Conservation (phyloP, 2,888 invertebrate species). For the Ormia ochracea region DNA sequence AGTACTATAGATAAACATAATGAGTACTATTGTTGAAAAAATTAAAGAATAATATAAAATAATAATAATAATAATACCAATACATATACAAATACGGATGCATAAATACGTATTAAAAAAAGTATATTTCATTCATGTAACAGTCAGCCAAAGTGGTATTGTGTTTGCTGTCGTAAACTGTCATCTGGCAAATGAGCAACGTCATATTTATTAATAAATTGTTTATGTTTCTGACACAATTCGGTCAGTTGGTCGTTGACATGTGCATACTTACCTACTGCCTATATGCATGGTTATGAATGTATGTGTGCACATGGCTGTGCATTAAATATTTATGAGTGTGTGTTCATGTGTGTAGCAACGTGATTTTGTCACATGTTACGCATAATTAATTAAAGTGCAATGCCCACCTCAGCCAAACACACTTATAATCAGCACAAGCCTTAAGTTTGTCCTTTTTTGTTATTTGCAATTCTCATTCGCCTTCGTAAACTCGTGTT, state of each 20-base stretch:
- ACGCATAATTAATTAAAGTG: slow-evolving; percentile 68
- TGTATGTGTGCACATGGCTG: too few species aligned
- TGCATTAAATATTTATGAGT: too few species aligned
- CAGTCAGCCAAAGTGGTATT: slow-evolving; percentile 35
- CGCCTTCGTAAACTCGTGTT: slow-evolving; percentile 1
- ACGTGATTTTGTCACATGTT: slow-evolving; percentile 67
- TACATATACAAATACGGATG: background rate
- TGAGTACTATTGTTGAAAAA: too few species aligned
- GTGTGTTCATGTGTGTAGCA: background rate
- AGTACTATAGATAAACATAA: too few species aligned
- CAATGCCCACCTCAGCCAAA: background rate
- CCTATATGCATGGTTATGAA: background rate
- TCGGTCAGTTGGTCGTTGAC: slow-evolving; percentile 66
- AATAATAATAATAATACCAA: too few species aligned
- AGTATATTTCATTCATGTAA: slow-evolving; percentile 34
- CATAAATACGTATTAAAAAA: background rate
- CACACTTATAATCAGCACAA: background rate
- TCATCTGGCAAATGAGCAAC: slow-evolving; percentile 53
- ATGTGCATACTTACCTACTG: slow-evolving; percentile 14
- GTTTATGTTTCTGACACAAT: slow-evolving; percentile 65
- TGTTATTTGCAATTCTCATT: slow-evolving; percentile 1
- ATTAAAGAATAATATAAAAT: too few species aligned
- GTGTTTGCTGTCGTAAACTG: slow-evolving; percentile 45
- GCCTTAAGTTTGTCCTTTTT: background rate
- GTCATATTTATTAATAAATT: slow-evolving; percentile 54